These are phyloP conservation scores for Pituophis catenifer DNA, from an alignment of 2,113 vertebrate species.

Conservation along the genomic window DNA sequence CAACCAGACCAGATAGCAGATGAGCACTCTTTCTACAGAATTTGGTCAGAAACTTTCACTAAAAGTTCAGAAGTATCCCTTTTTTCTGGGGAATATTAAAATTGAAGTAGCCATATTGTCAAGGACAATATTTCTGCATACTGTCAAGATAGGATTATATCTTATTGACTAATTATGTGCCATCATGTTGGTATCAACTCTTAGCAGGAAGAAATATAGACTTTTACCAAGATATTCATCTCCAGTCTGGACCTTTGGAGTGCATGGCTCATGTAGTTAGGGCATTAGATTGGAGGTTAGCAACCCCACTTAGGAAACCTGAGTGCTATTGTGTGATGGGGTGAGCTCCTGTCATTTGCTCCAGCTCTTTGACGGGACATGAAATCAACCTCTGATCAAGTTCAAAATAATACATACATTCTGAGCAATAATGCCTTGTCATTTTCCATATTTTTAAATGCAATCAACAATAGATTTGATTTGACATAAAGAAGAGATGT, in stretches of 20 bases:
- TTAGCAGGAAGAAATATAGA: neutral
- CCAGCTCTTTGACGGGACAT: neutral
- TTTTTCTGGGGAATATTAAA: neutral
- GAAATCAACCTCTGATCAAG: neutral
- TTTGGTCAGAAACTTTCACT: neutral
- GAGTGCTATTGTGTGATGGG: neutral
- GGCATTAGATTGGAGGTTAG: neutral
- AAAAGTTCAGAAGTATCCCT: fast-evolving
- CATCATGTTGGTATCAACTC: neutral
- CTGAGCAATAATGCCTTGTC: neutral
- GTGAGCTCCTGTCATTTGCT: neutral
- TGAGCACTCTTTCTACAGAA: neutral
- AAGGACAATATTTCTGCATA: neutral
- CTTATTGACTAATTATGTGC: neutral
- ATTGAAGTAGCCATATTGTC: neutral
- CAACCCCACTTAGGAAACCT: neutral
- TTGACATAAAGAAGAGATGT: neutral
- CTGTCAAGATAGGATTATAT: neutral
- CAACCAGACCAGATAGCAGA: neutral
- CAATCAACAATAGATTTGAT: neutral
- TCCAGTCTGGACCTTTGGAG: neutral
- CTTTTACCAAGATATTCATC: neutral
- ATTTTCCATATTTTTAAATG: neutral
- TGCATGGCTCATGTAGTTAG: neutral
- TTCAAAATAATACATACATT: neutral